These are phyloP conservation scores for Torymus aiolomorphi DNA, from an alignment of 2,888 invertebrate species.

Conservation along the genomic window DNA sequence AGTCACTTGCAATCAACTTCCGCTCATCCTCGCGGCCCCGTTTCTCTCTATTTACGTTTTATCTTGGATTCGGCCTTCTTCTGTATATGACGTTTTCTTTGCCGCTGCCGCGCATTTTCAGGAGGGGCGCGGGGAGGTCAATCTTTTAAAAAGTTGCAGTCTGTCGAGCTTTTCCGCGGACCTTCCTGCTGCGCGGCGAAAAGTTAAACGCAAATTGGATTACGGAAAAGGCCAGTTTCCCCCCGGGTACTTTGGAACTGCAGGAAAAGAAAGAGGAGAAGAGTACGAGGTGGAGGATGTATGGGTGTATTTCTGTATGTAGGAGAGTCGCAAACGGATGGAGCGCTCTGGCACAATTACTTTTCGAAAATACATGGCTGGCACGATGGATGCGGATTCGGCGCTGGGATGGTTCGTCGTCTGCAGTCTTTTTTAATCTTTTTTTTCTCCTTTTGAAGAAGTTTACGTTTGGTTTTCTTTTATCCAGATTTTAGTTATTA, in stretches of 20 bases:
- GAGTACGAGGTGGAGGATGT: not conserved
- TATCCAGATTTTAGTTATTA: too few species aligned
- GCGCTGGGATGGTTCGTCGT: too few species aligned
- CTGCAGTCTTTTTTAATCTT: too few species aligned
- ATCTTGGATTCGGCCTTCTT: conserved; percentile 61
- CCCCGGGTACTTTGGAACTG: conserved; percentile 43
- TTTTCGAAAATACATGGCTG: conserved; percentile 57
- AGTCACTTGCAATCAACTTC: too few species aligned
- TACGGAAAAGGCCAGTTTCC: conserved; percentile 65
- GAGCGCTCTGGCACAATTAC: conserved; percentile 37
- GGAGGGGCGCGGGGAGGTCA: conserved; percentile 63
- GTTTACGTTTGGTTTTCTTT: too few species aligned
- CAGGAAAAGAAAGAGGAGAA: not conserved
- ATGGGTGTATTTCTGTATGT: not conserved
- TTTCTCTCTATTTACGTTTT: conserved; percentile 42
- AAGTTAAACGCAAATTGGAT: conserved; percentile 74
- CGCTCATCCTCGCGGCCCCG: not conserved
- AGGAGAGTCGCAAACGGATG: conserved; percentile 28
- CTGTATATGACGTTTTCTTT: conserved; percentile 29
- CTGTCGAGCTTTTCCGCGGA: not conserved
- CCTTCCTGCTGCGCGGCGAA: conserved; percentile 44
- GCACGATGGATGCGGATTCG: not conserved
- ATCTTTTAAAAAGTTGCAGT: conserved; percentile 71
- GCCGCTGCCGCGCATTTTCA: not conserved
- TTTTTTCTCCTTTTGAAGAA: too few species aligned